Evolutionary conservation across 2,888 invertebrate species (phyloP).

Genomic region (Aphidoletes aphidimyza): DNA sequence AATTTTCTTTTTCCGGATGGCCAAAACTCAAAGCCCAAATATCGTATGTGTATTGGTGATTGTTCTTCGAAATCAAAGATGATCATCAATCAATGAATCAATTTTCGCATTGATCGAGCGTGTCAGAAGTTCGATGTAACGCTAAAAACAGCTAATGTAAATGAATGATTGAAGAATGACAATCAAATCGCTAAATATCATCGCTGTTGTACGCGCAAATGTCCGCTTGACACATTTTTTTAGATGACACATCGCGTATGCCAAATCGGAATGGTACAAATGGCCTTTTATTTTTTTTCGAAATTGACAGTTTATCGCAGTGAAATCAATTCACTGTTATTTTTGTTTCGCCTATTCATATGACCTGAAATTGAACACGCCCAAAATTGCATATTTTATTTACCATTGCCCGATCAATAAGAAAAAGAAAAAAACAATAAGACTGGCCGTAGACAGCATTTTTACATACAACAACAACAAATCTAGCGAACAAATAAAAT

Average conservation of each 20-base stretch:
- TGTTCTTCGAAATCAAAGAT: background rate
- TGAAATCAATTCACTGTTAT: background rate
- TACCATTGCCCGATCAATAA: background rate
- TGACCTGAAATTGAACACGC: background rate
- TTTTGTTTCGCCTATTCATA: background rate
- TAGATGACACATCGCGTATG: conserved; percentile 13
- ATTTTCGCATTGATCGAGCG: background rate
- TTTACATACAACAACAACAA: too few relatives aligned
- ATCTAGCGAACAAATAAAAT: too few relatives aligned
- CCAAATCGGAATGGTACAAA: conserved; percentile 23
- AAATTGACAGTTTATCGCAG: background rate
- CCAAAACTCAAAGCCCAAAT: background rate
- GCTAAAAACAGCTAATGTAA: background rate
- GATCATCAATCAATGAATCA: conserved; percentile 16
- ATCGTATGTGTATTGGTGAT: background rate
- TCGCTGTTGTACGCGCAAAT: conserved; percentile 48
- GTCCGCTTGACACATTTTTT: conserved; percentile 17
- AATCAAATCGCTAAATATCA: background rate
- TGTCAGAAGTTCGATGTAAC: background rate
- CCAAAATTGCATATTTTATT: background rate
- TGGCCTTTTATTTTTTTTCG: background rate
- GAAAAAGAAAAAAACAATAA: background rate
- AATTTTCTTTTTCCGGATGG: conserved; percentile 25
- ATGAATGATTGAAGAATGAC: conserved; percentile 30
- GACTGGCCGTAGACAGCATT: background rate